Conservation (phyloP, 2,888 invertebrate genomes). For the Germaria angustata region DNA sequence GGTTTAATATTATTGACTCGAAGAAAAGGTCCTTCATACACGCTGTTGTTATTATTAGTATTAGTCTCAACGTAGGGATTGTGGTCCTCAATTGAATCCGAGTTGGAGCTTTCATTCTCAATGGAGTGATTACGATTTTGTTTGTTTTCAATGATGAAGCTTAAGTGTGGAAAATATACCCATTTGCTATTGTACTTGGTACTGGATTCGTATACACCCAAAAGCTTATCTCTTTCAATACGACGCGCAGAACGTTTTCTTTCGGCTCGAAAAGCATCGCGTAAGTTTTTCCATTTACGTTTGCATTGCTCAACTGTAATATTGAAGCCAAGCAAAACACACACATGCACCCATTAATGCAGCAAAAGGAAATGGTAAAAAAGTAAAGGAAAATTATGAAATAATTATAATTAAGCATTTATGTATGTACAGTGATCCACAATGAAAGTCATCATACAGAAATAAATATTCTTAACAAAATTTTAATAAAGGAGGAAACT, state of each 20-base stretch:
- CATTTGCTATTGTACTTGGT: slow-evolving; percentile 66
- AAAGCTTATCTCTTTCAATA: slow-evolving; percentile 54
- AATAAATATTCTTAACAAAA: too few relatives aligned
- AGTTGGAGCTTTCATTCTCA: neutral
- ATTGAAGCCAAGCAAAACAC: too few relatives aligned
- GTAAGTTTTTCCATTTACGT: slow-evolving; percentile 75
- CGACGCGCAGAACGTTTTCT: slow-evolving; percentile 68
- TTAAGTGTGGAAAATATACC: slow-evolving; percentile 68
- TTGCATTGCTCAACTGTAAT: slow-evolving; percentile 60
- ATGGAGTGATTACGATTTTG: slow-evolving; percentile 6
- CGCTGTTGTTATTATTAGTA: too few relatives aligned
- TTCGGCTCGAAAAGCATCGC: slow-evolving; percentile 70
- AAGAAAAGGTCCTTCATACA: neutral
- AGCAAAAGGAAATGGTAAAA: too few relatives aligned
- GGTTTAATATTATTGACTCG: slow-evolving; percentile 55
- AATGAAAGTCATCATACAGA: too few relatives aligned
- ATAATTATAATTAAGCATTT: too few relatives aligned
- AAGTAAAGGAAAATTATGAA: too few relatives aligned
- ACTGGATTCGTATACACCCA: slow-evolving; percentile 53
- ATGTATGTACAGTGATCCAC: too few relatives aligned
- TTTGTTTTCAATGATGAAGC: slow-evolving; percentile 66
- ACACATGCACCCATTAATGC: too few relatives aligned
- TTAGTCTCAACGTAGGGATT: too few relatives aligned
- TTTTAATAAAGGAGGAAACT: too few relatives aligned
- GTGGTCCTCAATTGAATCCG: slow-evolving; percentile 19